phyloP scores from a whole-genome alignment of 2,797 vertebrate species.

The Valencia hispanica region DNA sequence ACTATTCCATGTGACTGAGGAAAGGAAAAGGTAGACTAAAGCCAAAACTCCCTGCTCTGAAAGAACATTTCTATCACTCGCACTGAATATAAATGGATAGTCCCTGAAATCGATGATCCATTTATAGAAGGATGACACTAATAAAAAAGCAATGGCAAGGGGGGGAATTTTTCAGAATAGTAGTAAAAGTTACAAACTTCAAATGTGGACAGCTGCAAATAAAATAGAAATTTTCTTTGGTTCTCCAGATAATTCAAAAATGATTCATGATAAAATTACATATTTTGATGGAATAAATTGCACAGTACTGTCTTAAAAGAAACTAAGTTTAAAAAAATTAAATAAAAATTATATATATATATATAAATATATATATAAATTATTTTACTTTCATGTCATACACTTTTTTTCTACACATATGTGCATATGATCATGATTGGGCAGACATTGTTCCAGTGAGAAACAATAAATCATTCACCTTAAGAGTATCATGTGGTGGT shows the following conservation, averaged over 20 bases:
- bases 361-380: neutral
- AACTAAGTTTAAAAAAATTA: neutral
- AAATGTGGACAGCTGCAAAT: neutral
- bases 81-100: slow-evolving; percentile 69
- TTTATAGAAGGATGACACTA: neutral
- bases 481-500: neutral
- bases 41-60: slow-evolving; percentile 49
- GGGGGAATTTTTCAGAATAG: neutral
- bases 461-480: neutral
- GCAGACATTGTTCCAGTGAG: neutral
- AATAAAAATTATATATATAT: neutral
- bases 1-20: slow-evolving; percentile 75
- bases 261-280: neutral
- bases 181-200: neutral
- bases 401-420: neutral
- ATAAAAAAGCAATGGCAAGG: neutral
- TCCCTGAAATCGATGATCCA: neutral
- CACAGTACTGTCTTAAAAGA: neutral
- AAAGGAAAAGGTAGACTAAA: slow-evolving; percentile 59
- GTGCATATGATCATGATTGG: neutral
- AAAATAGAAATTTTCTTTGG: neutral
- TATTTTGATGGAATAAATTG: neutral
- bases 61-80: slow-evolving; percentile 51
- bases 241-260: neutral
- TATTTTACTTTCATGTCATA: neutral